Evolutionary conservation across 2,797 vertebrate species (phyloP).

Genomic region (Neosalanx taihuensis): DNA sequence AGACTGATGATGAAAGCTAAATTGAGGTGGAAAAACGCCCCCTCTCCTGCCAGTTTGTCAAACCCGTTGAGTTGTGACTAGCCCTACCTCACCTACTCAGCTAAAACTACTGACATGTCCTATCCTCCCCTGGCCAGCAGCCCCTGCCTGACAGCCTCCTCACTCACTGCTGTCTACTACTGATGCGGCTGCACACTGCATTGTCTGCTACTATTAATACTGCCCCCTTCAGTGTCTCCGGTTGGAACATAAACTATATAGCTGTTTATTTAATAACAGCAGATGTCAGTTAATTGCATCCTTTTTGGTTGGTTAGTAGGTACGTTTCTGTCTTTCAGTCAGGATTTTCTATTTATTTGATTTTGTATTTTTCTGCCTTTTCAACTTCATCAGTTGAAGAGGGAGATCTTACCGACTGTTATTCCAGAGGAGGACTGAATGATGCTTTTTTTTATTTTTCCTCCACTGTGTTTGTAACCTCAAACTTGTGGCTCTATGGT

Average conservation of each 20-base stretch:
- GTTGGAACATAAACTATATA: conserved; percentile 36
- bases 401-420: conserved; percentile 30
- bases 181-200: conserved; percentile 39
- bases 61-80: conserved; percentile 64
- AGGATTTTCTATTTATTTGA: neutral
- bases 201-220: conserved; percentile 21
- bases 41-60: conserved; percentile 71
- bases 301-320: conserved; percentile 30
- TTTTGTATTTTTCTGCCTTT: conserved; percentile 26
- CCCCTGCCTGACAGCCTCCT: conserved; percentile 11
- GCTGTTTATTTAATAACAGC: conserved; percentile 49
- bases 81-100: conserved; percentile 79
- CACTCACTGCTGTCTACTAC: conserved; percentile 33
- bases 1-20: conserved; percentile 37
- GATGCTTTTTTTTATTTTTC: neutral
- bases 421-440: conserved; percentile 2
- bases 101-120: conserved; percentile 73
- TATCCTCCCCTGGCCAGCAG: conserved; percentile 43
- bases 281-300: conserved; percentile 41
- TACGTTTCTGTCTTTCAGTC: conserved; percentile 14
- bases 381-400: conserved; percentile 11
- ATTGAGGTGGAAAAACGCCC: conserved; percentile 43
- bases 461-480: neutral
- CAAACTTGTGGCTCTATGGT: neutral
- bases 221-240: conserved; percentile 24